These are phyloP conservation scores for Saccopteryx bilineata DNA, from an alignment of 2,113 vertebrate genomes.

Conservation along the genomic window DNA sequence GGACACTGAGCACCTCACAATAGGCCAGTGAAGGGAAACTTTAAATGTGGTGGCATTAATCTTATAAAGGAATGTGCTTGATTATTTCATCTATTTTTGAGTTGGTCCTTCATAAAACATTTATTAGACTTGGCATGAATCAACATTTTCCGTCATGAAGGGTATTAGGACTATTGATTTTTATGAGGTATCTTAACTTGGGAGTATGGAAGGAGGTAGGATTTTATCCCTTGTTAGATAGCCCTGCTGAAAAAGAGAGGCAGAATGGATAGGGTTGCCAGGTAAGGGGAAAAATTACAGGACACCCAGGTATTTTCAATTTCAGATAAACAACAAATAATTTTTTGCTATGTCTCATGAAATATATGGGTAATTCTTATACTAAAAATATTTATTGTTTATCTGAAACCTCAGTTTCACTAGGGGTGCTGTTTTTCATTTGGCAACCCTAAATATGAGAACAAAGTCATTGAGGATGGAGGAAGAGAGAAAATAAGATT, in stretches of 20 bases:
- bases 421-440: neutral
- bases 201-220: neutral
- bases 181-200: neutral
- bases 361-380: conserved; percentile 23
- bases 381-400: neutral
- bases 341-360: neutral
- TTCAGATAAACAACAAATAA: neutral
- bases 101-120: conserved; percentile 24
- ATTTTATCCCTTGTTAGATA: neutral
- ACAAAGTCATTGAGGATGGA: neutral
- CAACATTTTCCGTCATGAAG: conserved; percentile 21
- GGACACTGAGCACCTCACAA: neutral
- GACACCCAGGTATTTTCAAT: neutral
- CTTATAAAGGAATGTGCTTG: neutral
- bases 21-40: neutral
- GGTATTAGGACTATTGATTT: neutral
- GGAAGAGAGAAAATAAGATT: neutral
- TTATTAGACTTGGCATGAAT: neutral
- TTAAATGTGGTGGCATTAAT: neutral
- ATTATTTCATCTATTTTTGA: neutral
- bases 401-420: conserved; percentile 42
- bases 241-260: neutral
- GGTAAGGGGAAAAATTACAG: neutral
- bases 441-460: neutral
- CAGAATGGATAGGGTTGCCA: neutral